Conservation (phyloP, 2,797 vertebrate genomes). For the Amphiprion clarkii region DNA sequence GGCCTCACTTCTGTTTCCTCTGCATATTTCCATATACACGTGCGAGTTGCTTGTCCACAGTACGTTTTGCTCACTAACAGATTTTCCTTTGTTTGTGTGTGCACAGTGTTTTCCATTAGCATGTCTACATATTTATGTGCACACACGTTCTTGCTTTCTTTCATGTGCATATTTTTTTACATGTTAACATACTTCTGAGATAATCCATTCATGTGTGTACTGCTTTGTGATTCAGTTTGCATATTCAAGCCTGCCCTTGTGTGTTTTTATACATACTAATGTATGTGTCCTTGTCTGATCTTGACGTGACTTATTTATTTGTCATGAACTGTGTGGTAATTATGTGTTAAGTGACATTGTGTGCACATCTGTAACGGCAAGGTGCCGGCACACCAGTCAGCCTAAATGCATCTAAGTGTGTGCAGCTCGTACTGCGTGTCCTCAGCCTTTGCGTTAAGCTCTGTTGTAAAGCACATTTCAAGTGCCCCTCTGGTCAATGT, state of each 20-base stretch:
- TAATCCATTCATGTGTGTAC: constrained; percentile 17
- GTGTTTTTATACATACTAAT: constrained; percentile 35
- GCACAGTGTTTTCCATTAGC: neutral
- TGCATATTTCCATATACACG: constrained; percentile 41
- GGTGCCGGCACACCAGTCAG: neutral
- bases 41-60: constrained; percentile 18
- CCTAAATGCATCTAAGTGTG: neutral
- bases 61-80: constrained; percentile 20
- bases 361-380: neutral
- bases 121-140: constrained; percentile 18
- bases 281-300: constrained; percentile 30
- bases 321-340: constrained; percentile 9
- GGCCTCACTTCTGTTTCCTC: constrained; percentile 37
- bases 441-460: constrained; percentile 39
- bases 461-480: constrained; percentile 35
- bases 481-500: constrained; percentile 33
- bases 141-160: constrained; percentile 2
- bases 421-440: neutral
- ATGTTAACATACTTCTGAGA: constrained; percentile 19
- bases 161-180: constrained; percentile 19
- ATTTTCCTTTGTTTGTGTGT: constrained; percentile 6
- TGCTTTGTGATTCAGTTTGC: constrained; percentile 20
- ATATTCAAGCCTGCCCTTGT: constrained; percentile 1
- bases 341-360: neutral
- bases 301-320: constrained; percentile 4